Base-by-base conservation (phyloP, 1,140 invertebrate genomes). In the Drosophila micromelanica region DNA sequence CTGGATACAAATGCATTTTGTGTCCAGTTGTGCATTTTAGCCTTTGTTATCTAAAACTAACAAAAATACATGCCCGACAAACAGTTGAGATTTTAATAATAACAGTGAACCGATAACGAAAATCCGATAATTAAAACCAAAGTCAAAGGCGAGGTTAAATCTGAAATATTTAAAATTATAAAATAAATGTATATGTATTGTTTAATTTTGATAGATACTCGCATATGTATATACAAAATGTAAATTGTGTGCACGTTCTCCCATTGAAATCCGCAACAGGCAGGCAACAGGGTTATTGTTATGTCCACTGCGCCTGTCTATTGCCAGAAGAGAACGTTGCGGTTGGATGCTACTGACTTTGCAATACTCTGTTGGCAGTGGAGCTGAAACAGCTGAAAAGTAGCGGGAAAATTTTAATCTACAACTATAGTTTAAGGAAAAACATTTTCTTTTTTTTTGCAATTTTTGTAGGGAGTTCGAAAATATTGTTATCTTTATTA, bases 241-340 rank as follows among this genome's bases (percentile, higher is more conserved):
- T 51, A 5, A 40, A 40, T 43, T 46, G 46, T 52, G 32, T 68
- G 13, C 30, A 49, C 32, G 38, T 55, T 68, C 30, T 13, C 23
- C 7, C 42, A 11, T 37, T 32, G 7, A 12, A 49, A 12, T 59
- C 64, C 57, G 77, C 76, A 78, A 80, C 76, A 78, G 76, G 71
- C 76, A 73, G 65, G 60, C 60, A 70, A 74, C 65, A 74, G 64
- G 40, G 38, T 59, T 67, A 51, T 46, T 54, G 30, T 61, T 61
- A 46, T 32, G 63, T 12, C 46, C 40, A 73, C 20, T 69, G 63
- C 74, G 72, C 60, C 54, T 63, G 67, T 52, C 69, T 35, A 37
- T 12, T 52, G 30, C 8, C n/a, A 9, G 2, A 35, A 35, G n/a
- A 40, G 38, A 40, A 7, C n/a, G 4, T 35, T 8, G 8, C 32